These are phyloP conservation scores for Eupelmus urozonus DNA, from an alignment of 2,888 invertebrate species.

Conservation along the genomic window DNA sequence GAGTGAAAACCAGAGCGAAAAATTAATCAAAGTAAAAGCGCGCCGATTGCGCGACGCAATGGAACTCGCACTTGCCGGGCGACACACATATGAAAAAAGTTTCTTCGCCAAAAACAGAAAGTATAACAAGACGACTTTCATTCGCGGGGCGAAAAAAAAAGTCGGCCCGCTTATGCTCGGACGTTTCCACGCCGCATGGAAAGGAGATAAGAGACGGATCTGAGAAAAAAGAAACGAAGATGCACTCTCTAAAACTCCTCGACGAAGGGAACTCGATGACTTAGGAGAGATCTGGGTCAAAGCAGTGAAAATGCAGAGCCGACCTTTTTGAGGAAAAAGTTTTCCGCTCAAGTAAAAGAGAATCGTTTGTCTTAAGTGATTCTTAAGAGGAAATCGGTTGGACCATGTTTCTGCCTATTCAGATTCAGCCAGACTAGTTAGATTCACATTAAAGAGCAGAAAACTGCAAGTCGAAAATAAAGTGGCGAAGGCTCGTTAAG, in stretches of 20 bases:
- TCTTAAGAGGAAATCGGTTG: no score
- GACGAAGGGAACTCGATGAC: neutral
- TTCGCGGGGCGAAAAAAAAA: slow-evolving; percentile 23
- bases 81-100: slow-evolving; percentile 8
- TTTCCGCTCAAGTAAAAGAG: neutral
- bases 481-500: neutral
- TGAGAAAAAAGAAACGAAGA: slow-evolving; percentile 4
- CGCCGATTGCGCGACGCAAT: no score
- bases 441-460: no score
- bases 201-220: neutral
- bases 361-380: neutral
- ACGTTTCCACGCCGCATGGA: neutral
- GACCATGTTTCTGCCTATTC: no score
- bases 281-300: neutral
- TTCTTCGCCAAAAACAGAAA: slow-evolving; percentile 48
- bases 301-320: slow-evolving; percentile 1
- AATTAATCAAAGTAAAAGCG: slow-evolving; percentile 8
- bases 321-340: slow-evolving; percentile 13
- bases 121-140: slow-evolving; percentile 54
- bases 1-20: no score
- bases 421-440: no score
- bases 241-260: slow-evolving; percentile 41
- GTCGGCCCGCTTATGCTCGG: neutral
- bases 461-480: no score
- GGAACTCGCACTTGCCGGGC: neutral